Percentiles rank a stretch among this genome's conserved stretches.
These are phyloP conservation scores for Meloidogyne chitwoodi DNA, from an alignment of 1,140 invertebrate genomes.

Conservation along the genomic window DNA sequence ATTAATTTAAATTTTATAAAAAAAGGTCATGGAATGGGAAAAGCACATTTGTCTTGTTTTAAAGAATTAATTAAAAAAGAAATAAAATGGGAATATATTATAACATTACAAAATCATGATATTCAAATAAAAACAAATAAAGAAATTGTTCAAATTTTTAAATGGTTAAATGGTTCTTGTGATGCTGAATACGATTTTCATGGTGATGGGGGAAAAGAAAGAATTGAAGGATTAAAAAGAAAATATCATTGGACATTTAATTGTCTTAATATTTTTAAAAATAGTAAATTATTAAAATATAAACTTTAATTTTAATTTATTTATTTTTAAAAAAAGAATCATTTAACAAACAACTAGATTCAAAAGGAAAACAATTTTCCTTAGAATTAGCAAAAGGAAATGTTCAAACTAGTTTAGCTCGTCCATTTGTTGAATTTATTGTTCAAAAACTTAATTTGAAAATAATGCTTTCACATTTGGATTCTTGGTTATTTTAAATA, in stretches of 20 bases:
- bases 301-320: no score
- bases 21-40: not conserved
- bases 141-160: conserved; percentile 27
- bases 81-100: conserved; percentile 15
- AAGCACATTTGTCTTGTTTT: not conserved
- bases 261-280: conserved; percentile 12
- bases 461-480: conserved; percentile 3
- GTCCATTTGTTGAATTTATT: conserved; percentile 19
- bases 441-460: conserved; percentile 19
- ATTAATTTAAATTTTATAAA: not conserved
- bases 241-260: conserved; percentile 19
- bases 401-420: not conserved
- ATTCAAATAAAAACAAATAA: conserved; percentile 25
- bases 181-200: conserved; percentile 10
- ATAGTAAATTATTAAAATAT: not conserved
- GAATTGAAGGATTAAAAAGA: not conserved
- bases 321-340: not conserved
- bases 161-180: conserved; percentile 26
- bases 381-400: conserved; percentile 8
- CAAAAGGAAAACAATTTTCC: not conserved
- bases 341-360: not conserved
- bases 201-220: not conserved
- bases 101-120: conserved; percentile 24
- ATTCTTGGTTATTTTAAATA: not conserved
- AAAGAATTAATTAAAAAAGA: not conserved